phyloP scores from a whole-genome alignment of 2,113 vertebrate genomes.

The Chaetura pelagica region DNA sequence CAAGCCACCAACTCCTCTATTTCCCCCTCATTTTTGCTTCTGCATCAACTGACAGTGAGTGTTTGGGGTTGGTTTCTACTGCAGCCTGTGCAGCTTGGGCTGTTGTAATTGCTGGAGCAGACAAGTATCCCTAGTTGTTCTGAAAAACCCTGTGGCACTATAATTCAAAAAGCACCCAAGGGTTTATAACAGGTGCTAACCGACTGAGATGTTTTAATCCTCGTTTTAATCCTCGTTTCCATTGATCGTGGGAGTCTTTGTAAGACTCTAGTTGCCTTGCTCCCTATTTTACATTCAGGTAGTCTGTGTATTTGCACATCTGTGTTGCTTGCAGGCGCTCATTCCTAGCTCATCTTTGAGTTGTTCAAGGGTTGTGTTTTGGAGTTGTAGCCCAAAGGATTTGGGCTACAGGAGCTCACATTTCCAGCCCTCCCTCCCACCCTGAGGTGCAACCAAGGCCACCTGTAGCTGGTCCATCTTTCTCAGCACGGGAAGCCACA shows the following conservation, averaged over 20 bases:
- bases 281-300: background rate
- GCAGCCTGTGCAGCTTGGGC: background rate
- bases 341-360: background rate
- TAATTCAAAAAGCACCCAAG: background rate
- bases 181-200: fast-evolving
- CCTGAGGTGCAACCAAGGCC: background rate
- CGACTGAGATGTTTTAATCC: background rate
- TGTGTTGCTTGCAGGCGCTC: background rate
- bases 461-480: background rate
- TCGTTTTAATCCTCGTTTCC: background rate
- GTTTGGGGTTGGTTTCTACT: background rate
- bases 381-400: background rate
- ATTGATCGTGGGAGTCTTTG: background rate
- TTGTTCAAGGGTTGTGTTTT: background rate
- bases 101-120: background rate
- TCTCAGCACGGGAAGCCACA: background rate
- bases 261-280: background rate
- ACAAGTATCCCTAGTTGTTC: background rate
- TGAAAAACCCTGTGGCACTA: background rate
- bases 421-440: background rate
- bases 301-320: background rate
- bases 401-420: background rate
- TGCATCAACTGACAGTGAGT: background rate
- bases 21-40: background rate
- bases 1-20: fast-evolving